Conservation (phyloP, 2,113 vertebrate species). For the Patagioenas fasciata region DNA sequence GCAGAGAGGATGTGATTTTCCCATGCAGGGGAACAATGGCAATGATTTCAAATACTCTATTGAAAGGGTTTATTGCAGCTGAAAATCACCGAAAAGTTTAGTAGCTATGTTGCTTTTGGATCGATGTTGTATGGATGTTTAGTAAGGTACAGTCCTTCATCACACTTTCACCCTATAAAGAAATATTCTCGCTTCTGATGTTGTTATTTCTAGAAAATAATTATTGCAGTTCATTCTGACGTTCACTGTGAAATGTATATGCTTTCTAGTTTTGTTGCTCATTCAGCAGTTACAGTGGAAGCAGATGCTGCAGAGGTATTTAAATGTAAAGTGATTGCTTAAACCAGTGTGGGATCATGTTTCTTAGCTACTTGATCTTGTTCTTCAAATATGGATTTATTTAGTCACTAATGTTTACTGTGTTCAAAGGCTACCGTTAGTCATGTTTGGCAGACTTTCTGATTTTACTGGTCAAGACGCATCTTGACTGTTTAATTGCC, state of each 20-base stretch:
- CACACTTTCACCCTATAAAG: neutral
- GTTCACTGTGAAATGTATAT: neutral
- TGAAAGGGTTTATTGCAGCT: neutral
- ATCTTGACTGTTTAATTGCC: neutral
- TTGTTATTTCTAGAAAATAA: neutral
- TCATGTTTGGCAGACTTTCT: conserved; percentile 25
- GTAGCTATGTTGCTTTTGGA: neutral
- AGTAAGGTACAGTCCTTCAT: neutral
- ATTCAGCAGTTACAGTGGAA: conserved; percentile 1
- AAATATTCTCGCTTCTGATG: neutral
- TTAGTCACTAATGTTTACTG: conserved; percentile 2
- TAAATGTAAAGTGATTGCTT: neutral
- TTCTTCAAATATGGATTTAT: conserved; percentile 40
- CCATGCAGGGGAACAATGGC: neutral
- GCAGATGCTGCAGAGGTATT: neutral
- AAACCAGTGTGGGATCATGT: conserved; percentile 10
- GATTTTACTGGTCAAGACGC: conserved; percentile 18
- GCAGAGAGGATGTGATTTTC: conserved; percentile 3
- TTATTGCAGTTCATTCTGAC: neutral
- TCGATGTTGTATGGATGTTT: neutral
- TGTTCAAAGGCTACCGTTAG: conserved; percentile 34
- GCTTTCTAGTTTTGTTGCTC: neutral
- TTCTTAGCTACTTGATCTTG: conserved; percentile 53
- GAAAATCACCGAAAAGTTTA: neutral
- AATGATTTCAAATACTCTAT: neutral